These are phyloP conservation scores for Mus minutoides DNA, from an alignment of 2,797 vertebrate species.

Conservation along the genomic window DNA sequence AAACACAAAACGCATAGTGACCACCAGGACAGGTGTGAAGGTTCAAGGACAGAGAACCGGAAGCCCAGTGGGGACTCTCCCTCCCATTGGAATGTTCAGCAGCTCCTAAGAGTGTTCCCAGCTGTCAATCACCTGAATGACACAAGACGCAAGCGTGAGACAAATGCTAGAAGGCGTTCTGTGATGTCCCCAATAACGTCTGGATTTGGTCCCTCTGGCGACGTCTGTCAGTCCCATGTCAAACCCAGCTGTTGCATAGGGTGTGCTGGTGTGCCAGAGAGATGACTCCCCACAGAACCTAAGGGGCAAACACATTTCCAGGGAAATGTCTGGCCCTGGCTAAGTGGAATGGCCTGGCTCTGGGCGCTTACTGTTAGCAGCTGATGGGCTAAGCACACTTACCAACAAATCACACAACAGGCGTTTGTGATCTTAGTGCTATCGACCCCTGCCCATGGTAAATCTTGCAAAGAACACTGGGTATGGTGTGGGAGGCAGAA, in stretches of 20 bases:
- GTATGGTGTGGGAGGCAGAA: no score
- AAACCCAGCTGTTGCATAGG: neutral
- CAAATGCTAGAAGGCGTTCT: neutral
- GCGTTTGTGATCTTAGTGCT: neutral
- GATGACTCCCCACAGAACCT: neutral
- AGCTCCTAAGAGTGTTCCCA: accelerated
- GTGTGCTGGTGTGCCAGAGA: no score
- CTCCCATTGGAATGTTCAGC: accelerated
- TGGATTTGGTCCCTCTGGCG: neutral
- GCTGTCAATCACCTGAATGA: neutral
- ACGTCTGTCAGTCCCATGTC: neutral
- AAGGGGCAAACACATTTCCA: neutral
- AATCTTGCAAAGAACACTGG: neutral
- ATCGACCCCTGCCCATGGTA: neutral
- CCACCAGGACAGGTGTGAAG: no score
- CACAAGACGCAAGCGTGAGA: accelerated
- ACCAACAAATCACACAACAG: accelerated
- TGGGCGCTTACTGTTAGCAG: neutral
- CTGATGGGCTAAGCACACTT: neutral
- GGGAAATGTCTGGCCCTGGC: accelerated
- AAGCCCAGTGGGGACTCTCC: neutral
- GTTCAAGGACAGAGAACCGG: accelerated
- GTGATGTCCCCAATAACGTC: neutral
- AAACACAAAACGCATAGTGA: accelerated
- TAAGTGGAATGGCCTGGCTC: accelerated